Base-by-base conservation (phyloP, 1,140 invertebrate genomes). In the Cyphomyrmex costatus region DNA sequence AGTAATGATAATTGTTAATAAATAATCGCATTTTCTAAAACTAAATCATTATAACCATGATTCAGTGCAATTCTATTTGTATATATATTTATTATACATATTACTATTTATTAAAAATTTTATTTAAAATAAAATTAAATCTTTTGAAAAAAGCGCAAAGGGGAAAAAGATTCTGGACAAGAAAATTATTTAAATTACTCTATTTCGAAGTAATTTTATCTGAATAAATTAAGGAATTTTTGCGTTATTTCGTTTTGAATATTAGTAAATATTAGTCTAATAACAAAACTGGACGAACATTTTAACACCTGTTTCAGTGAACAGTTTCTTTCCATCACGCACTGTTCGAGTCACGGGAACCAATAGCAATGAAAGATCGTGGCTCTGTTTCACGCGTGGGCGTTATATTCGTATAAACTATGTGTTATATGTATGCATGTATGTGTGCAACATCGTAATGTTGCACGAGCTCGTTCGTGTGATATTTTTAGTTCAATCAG, bases 401-500 rank as follows among this genome's bases (percentile, higher is more conserved):
- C 65, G 49, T 42, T 16, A 42, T 77, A 78, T 78, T 88, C 49
- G 56, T 46, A 16, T 51, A 49, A 33, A 42, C 24, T 19, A n/a
- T 51, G 65, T 27, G 68, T 56, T 36, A 10, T 46, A 56, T 14
- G 61, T 21, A 80, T 73, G 61, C 27, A 73, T 73, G 42, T 24
- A 71, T 60, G 21, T 19, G 10, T 24, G 46, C 46, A 36, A 27
- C 27, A 21, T 42, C 27, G 21, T 65, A 16, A 30, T n/a, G 19
- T 60, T 73, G 21, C 61, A 27, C n/a, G 16, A 12, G 36, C 68
- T 85, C 65, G 79, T 61, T 61, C 46, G 21, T 65, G 30, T 51
- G 87, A 79, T 89, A 89, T 89, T 89, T 88, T 89, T 89, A 89
- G 86, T 88, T 65, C 71, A 71, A 88, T 70, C 86, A 79, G 63